phyloP scores from a whole-genome alignment of 2,113 vertebrate genomes.

The Syngnathus floridae region DNA sequence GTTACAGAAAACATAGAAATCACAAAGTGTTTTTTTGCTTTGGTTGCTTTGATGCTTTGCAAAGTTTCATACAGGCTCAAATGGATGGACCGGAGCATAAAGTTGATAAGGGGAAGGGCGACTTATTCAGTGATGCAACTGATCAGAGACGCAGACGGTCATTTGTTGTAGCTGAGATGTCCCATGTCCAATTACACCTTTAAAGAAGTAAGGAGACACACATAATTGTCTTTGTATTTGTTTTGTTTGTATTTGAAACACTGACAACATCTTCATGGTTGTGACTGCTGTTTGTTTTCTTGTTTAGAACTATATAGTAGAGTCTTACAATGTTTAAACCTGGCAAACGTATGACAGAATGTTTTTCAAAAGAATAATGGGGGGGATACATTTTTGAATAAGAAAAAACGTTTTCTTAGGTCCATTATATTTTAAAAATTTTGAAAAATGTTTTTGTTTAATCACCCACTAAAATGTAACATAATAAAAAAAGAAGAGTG shows the following conservation, averaged over 20 bases:
- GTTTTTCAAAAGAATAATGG: background rate
- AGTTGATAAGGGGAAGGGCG: too few relatives aligned
- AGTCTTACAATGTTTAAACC: background rate
- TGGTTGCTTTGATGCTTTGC: background rate
- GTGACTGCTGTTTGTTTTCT: background rate
- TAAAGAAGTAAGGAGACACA: background rate
- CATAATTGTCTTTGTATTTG: too few relatives aligned
- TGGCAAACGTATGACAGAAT: background rate
- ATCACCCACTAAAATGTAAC: too few relatives aligned
- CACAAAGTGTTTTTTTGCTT: background rate
- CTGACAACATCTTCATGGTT: background rate
- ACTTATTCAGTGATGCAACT: too few relatives aligned
- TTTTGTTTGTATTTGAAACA: background rate
- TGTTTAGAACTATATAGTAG: background rate
- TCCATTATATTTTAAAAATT: too few relatives aligned
- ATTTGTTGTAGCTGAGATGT: background rate
- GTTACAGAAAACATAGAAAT: background rate
- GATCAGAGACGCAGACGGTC: background rate
- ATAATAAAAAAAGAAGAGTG: too few relatives aligned
- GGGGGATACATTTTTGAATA: too few relatives aligned
- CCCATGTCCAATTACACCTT: background rate
- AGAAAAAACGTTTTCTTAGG: too few relatives aligned
- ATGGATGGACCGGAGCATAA: background rate
- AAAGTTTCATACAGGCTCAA: background rate
- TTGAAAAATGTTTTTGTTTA: too few relatives aligned